Base-by-base conservation (phyloP, 2,888 invertebrate species). In the Teleiodes luculella region DNA sequence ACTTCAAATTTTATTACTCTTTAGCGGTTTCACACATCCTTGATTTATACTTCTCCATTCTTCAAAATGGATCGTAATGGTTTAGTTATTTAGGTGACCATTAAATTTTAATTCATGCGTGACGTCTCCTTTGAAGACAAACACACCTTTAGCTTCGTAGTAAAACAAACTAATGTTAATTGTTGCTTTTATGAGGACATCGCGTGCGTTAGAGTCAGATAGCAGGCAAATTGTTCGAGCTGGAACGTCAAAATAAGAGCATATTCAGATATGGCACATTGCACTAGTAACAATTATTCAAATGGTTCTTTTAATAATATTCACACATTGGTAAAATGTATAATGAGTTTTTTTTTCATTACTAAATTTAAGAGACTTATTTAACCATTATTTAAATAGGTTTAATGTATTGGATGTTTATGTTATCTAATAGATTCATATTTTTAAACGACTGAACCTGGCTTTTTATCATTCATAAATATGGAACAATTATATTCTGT, bases 141-240 rank as follows among this genome's bases (percentile, higher is more conserved):
- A 83, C 78, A 81, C 72, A 67, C 76, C 70, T 69, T 70, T 68
- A 65, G 66, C 67, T 68, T 70, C 67, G 74, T 71, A 74, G 74
- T 80, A 80, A 84, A 85, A 83, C 81, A 85, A 83, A 81, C 76
- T 74, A 70, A 74, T 72, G 76, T 81, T 86, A 84, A 86, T 86
- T 85, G 82, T 81, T 68, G 66, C 75, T 82, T 86, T 86, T 86
- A 86, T 81, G 81, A 81, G 72, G 75, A 71, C 74, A 81, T 87
- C 74, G 87, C 87, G 86, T 87, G 87, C 67, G 76, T 59, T 68
- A 65, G 72, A 78, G 79, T 76, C 76, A 71, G 72, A 74, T 74
- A 72, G 72, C 71, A 75, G 75, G 78, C 77, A 78, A 80, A 82
- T 82, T 79, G 80, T 77, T 66, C 70, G 72, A 68, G 62, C 64